A percentile compares a stretch with the other conserved stretches of the same genome.
These are phyloP conservation scores for Caerostris extrusa DNA, from an alignment of 1,140 invertebrate genomes.

Conservation along the genomic window DNA sequence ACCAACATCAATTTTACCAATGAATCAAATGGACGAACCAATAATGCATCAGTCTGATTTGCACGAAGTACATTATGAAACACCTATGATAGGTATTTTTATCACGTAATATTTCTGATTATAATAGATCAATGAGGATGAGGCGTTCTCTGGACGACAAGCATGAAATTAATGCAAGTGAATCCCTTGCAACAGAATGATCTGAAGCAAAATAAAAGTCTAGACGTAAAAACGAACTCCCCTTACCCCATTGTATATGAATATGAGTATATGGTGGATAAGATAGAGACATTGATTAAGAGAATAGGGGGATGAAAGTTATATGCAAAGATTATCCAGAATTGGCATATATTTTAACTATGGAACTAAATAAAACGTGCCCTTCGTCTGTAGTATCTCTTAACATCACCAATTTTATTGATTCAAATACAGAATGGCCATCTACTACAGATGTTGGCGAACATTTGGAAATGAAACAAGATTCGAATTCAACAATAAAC, in stretches of 20 bases:
- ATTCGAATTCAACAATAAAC: background rate
- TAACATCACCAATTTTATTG: background rate
- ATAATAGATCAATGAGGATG: too few relatives aligned
- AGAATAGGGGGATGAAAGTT: background rate
- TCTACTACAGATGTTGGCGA: background rate
- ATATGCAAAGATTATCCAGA: background rate
- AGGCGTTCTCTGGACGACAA: background rate
- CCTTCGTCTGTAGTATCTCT: background rate
- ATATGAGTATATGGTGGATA: background rate
- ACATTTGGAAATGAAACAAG: background rate
- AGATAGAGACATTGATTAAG: background rate
- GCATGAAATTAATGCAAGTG: background rate
- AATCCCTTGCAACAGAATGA: background rate
- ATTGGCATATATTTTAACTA: background rate
- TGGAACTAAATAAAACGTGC: background rate
- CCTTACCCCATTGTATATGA: background rate
- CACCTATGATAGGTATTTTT: background rate
- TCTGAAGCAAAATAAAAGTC: background rate
- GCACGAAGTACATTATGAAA: background rate
- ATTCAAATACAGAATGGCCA: background rate
- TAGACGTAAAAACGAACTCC: too few relatives aligned
- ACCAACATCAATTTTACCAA: background rate
- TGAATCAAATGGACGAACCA: background rate
- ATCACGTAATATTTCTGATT: background rate
- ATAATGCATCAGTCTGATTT: background rate